Evolutionary conservation across 2,888 invertebrate genomes (phyloP).

Genomic region (Idaea aversata): DNA sequence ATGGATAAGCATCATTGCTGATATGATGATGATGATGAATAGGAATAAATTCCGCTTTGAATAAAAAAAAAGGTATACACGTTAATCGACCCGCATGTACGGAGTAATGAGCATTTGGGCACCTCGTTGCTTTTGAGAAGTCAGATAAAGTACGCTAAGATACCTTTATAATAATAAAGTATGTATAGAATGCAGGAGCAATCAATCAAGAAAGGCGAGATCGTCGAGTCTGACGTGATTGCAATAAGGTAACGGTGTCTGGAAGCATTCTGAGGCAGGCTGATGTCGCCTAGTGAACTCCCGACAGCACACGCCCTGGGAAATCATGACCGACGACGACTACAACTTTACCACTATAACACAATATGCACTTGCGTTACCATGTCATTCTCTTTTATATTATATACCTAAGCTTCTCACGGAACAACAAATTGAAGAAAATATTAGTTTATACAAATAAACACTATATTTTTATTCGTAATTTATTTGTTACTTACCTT

Average conservation of each 20-base stretch:
- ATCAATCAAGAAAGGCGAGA: constrained; percentile 15
- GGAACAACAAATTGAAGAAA: background rate
- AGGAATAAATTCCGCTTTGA: no score
- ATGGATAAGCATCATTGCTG: no score
- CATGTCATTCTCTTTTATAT: constrained; percentile 10
- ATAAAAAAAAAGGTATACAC: no score
- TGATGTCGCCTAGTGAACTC: constrained; percentile 45
- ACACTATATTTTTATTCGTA: background rate
- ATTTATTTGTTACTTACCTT: background rate
- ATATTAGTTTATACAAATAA: background rate
- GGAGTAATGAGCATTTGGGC: background rate
- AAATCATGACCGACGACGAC: constrained; percentile 60
- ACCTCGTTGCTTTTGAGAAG: background rate
- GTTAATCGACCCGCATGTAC: background rate
- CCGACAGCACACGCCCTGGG: constrained; percentile 63
- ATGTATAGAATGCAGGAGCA: constrained; percentile 7
- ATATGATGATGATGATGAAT: no score
- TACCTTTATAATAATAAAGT: background rate
- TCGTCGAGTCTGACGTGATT: constrained; percentile 42
- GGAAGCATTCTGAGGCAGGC: constrained; percentile 32
- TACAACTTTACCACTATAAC: constrained; percentile 27
- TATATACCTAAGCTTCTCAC: background rate
- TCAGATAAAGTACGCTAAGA: constrained; percentile 3
- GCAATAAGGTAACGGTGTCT: constrained; percentile 42
- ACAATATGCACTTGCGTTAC: constrained; percentile 18